A percentile compares a stretch with the other conserved stretches of the same genome.
Evolutionary conservation across 1,140 invertebrate genomes (phyloP).

Genomic region (Thrips palmi): DNA sequence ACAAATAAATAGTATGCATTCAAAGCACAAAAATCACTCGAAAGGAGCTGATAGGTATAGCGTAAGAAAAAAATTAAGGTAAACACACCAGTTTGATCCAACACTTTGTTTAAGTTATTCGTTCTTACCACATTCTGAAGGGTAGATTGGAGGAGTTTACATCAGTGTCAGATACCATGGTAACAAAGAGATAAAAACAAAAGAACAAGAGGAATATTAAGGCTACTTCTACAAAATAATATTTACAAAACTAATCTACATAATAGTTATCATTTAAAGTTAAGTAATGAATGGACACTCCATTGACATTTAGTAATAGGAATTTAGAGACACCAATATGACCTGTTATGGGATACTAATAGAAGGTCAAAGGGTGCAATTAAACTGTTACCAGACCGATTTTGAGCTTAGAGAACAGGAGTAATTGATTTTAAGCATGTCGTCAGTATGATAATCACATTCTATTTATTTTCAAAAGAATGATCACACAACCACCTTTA

Average conservation of each 20-base stretch:
- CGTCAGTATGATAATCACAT: too few species aligned
- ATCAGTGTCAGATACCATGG: slow-evolving; percentile 14
- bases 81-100: slow-evolving; percentile 6
- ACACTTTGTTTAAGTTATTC: slow-evolving; percentile 6
- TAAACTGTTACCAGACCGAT: too few species aligned
- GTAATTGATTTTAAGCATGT: too few species aligned
- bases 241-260: too few species aligned
- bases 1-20: too few species aligned
- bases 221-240: slow-evolving; percentile 11
- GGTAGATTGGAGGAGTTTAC: slow-evolving; percentile 14
- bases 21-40: slow-evolving; percentile 2
- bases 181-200: slow-evolving; percentile 16
- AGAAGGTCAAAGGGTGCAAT: too few species aligned
- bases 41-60: not conserved
- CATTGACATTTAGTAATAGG: too few species aligned
- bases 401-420: too few species aligned
- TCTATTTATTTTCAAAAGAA: too few species aligned
- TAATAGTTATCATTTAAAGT: not conserved
- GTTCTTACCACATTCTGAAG: slow-evolving; percentile 19
- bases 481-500: too few species aligned
- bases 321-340: too few species aligned
- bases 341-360: too few species aligned
- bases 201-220: slow-evolving; percentile 12
- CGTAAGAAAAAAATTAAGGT: slow-evolving; percentile 4
- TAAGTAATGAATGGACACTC: not conserved